Conservation (phyloP, 2,113 vertebrate species). For the Ailuropoda melanoleuca region DNA sequence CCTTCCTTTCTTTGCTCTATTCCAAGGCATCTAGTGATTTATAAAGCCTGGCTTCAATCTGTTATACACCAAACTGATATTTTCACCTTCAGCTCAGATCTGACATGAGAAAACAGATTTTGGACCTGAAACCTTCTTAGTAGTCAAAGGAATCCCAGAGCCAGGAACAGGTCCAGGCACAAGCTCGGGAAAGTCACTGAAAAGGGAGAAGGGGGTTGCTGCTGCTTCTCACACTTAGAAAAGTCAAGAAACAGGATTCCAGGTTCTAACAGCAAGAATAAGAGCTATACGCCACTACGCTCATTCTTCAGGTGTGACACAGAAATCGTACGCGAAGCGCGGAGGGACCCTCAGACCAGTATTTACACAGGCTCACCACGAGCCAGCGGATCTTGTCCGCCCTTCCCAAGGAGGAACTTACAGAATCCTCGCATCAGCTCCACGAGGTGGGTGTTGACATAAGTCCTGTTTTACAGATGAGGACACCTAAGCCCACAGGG, state of each 20-base stretch:
- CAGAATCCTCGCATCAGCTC: not conserved
- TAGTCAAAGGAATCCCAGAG: not conserved
- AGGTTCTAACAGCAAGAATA: not conserved
- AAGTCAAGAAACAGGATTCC: not conserved
- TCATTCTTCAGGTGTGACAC: not conserved
- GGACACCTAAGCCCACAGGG: not conserved
- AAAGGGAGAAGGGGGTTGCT: not conserved
- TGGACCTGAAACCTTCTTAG: slow-evolving; percentile 1
- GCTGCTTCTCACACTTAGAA: not conserved
- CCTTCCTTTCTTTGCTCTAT: not conserved
- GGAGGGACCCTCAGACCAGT: not conserved
- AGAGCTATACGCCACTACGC: not conserved
- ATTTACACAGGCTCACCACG: not conserved
- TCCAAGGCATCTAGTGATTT: not conserved
- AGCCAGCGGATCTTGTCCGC: not conserved
- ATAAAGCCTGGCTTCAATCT: not conserved
- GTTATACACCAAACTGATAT: not conserved
- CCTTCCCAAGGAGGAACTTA: not conserved
- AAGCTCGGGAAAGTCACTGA: not conserved
- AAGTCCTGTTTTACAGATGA: not conserved
- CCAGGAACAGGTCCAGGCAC: not conserved
- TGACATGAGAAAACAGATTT: not conserved
- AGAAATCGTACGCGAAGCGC: not conserved
- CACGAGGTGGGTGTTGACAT: not conserved
- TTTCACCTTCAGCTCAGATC: not conserved